Percentiles rank a stretch among this genome's conserved stretches.
Conservation (phyloP, 1,140 invertebrate species). For the Paraescarpia echinospica region DNA sequence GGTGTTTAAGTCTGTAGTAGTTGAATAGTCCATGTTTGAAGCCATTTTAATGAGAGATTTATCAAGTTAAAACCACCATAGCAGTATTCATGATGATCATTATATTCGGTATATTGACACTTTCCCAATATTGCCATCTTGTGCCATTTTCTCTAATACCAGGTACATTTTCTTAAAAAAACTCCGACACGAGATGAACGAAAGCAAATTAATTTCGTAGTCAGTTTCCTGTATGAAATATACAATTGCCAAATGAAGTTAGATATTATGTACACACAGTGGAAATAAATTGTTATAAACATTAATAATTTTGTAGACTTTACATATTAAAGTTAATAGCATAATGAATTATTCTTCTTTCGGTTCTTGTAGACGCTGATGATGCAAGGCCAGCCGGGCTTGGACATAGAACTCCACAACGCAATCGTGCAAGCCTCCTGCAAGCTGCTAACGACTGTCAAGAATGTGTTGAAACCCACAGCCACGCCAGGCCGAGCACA, state of each 20-base stretch:
- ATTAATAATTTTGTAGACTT: no score
- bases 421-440: constrained; percentile 53
- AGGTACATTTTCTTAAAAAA: no score
- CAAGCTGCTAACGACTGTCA: constrained; percentile 46
- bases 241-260: background rate
- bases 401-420: constrained; percentile 55
- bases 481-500: constrained; percentile 53
- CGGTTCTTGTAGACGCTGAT: constrained; percentile 45
- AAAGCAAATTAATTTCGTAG: background rate
- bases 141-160: no score
- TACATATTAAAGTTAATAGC: background rate
- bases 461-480: constrained; percentile 48
- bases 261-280: no score
- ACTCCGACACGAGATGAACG: no score
- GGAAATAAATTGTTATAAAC: no score
- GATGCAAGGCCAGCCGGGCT: constrained; percentile 45
- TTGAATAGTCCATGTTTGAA: no score
- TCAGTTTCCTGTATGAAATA: background rate
- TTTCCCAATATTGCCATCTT: background rate
- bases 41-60: no score
- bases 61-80: no score
- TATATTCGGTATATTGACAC: background rate
- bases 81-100: background rate
- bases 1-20: no score
- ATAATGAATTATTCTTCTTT: background rate